phyloP scores from a whole-genome alignment of 2,113 vertebrate genomes.

The Geococcyx californianus region DNA sequence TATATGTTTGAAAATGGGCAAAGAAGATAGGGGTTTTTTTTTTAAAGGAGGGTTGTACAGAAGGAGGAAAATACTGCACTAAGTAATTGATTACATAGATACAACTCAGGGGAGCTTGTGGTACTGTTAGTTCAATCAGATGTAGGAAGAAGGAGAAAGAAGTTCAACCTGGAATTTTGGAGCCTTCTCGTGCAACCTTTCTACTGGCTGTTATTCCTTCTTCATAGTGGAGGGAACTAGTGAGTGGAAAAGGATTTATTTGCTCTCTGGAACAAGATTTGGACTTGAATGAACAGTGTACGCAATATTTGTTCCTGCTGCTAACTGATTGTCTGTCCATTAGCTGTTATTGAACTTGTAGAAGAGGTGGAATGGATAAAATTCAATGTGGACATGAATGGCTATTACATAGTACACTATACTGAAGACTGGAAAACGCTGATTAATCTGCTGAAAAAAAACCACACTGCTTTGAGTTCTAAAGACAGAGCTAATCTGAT shows the following conservation, averaged over 20 bases:
- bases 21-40: neutral
- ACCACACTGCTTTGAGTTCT: conserved; percentile 77
- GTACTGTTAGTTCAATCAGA: neutral
- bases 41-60: neutral
- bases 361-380: conserved; percentile 89
- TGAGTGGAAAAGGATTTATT: neutral
- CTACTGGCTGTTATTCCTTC: neutral
- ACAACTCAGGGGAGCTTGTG: neutral
- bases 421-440: conserved; percentile 80
- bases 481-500: conserved; percentile 90
- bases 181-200: neutral
- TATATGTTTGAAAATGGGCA: neutral
- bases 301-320: neutral
- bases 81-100: neutral
- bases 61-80: neutral
- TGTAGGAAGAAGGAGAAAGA: neutral
- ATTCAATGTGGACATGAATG: conserved; percentile 86
- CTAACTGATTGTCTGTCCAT: neutral
- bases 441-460: conserved; percentile 73
- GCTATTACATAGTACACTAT: conserved; percentile 93
- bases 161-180: neutral
- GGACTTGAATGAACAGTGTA: neutral
- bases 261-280: neutral
- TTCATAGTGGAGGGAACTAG: neutral
- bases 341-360: conserved; percentile 81